Evolutionary conservation across 2,113 vertebrate genomes (phyloP).

Genomic region (Malurus cyaneus): DNA sequence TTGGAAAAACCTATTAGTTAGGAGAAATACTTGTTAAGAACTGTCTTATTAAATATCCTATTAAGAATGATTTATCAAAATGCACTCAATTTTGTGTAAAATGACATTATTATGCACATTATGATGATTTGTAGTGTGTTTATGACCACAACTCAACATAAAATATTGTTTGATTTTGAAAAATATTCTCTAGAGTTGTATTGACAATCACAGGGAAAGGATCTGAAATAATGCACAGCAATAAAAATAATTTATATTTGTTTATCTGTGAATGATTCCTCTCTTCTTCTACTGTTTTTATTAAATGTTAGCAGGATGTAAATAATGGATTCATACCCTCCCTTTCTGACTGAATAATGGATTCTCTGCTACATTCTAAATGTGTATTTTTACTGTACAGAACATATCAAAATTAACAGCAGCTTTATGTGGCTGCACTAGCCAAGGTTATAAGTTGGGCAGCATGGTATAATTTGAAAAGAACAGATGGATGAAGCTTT

Average conservation of each 20-base stretch:
- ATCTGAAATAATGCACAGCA: not conserved
- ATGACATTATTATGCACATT: not conserved
- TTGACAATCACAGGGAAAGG: not conserved
- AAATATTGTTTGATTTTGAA: not conserved
- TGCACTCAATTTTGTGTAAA: accelerated
- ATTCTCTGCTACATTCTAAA: not conserved
- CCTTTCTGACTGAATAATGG: not conserved
- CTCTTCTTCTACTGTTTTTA: not conserved
- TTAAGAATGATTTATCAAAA: not conserved
- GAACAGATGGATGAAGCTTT: not conserved
- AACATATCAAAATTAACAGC: not conserved
- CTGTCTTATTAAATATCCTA: not conserved
- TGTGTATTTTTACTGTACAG: not conserved
- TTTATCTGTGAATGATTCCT: not conserved
- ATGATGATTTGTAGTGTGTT: not conserved
- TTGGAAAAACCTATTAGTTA: not conserved
- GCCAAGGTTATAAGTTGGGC: not conserved
- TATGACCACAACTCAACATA: not conserved
- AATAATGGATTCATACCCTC: not conserved
- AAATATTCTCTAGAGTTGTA: not conserved
- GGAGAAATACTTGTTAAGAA: not conserved
- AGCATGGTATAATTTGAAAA: not conserved
- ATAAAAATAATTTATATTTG: not conserved
- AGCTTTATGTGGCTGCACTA: not conserved
- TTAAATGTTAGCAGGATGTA: not conserved